phyloP scores from a whole-genome alignment of 2,113 vertebrate genomes.

The Melanotaenia duboulayi region DNA sequence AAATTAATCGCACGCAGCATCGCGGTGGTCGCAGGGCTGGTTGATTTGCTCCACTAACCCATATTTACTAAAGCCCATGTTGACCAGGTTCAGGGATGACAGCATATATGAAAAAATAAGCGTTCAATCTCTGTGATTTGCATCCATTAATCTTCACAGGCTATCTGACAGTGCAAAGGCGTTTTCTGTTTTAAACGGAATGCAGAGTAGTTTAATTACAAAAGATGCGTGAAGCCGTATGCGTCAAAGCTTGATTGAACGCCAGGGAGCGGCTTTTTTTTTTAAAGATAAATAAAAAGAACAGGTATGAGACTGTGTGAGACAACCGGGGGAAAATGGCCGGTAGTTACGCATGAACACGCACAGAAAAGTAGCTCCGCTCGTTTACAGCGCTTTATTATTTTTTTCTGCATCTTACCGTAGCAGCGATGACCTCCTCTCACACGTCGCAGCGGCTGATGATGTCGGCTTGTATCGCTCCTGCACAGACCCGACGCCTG shows the following conservation, averaged over 20 bases:
- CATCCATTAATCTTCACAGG: background rate
- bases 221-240: background rate
- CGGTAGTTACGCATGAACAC: slow-evolving; percentile 15
- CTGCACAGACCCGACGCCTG: slow-evolving; percentile 10
- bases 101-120: background rate
- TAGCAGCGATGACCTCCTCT: slow-evolving; percentile 58
- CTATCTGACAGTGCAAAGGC: background rate
- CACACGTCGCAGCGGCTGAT: slow-evolving; percentile 38
- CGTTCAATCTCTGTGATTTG: slow-evolving; percentile 11
- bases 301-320: too few relatives aligned
- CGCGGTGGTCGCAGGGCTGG: slow-evolving; percentile 34
- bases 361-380: background rate
- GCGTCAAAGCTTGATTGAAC: background rate
- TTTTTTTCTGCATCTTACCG: slow-evolving; percentile 62
- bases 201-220: background rate
- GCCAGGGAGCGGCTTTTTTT: background rate
- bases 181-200: slow-evolving; percentile 6
- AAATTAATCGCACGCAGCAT: slow-evolving; percentile 1
- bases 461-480: slow-evolving; percentile 26
- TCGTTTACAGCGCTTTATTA: background rate
- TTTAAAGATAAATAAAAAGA: too few relatives aligned
- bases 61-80: slow-evolving; percentile 51
- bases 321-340: background rate
- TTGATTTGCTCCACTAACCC: slow-evolving; percentile 77
- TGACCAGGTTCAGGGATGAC: slow-evolving; percentile 33